A percentile compares a stretch with the other conserved stretches of the same genome.
Conservation (phyloP, 2,797 vertebrate species). For the Coregonus suidteri region DNA sequence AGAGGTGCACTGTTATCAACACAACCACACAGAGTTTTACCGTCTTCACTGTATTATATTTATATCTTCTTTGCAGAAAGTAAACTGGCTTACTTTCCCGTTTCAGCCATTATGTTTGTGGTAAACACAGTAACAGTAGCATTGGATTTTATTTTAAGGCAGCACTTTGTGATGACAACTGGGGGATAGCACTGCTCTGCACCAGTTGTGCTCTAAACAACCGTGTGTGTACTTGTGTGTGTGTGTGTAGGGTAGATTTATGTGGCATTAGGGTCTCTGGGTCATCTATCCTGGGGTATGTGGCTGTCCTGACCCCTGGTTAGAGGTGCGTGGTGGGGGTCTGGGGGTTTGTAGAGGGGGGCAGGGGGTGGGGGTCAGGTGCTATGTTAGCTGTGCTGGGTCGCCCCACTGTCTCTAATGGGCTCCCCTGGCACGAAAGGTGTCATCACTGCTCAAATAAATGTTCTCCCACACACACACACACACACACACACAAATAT, state of each 20-base stretch:
- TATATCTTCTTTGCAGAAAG: too few species aligned
- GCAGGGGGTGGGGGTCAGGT: slow-evolving; percentile 67
- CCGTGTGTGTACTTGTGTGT: too few species aligned
- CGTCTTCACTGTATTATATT: neutral
- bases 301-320: slow-evolving; percentile 55
- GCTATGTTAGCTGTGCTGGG: slow-evolving; percentile 74
- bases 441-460: slow-evolving; percentile 76
- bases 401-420: slow-evolving; percentile 78
- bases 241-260: slow-evolving; percentile 47
- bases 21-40: neutral
- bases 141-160: too few species aligned
- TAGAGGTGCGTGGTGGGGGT: slow-evolving; percentile 34
- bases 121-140: too few species aligned
- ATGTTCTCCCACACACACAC: slow-evolving; percentile 64
- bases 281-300: slow-evolving; percentile 60
- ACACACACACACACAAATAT: neutral
- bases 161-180: too few species aligned
- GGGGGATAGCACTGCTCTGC: too few species aligned
- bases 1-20: slow-evolving; percentile 15
- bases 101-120: too few species aligned
- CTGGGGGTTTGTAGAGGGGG: slow-evolving; percentile 52
- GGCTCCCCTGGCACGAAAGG: slow-evolving; percentile 82
- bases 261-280: slow-evolving; percentile 53
- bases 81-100: too few species aligned
- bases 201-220: too few species aligned